Base-by-base conservation (phyloP, 2,888 invertebrate species). In the Electrophaes corylata region DNA sequence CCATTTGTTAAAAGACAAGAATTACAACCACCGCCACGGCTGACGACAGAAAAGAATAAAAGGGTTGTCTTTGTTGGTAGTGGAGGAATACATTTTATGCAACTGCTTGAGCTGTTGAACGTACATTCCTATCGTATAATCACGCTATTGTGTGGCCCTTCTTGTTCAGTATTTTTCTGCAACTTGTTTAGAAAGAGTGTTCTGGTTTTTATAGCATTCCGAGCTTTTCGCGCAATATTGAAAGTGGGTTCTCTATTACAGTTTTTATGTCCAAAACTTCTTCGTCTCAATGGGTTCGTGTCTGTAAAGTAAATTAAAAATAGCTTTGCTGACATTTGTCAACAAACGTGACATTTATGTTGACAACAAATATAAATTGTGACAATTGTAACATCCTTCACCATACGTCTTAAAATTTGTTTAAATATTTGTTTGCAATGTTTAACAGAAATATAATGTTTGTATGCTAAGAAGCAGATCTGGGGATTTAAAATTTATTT, bases 1-100 rank as follows among this genome's bases (percentile, higher is more conserved):
- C 85, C 88, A 87, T 88, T 87, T 86, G 84, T 87, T 88, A 87
- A 85, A 81, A 84, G 86, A 86, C 79, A 81, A 82, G 86, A 87
- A 86, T 86, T 88, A 86, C 82, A 78, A 72, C 80, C 76, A 75
- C 76, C 75, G 76, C 76, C 73, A 76, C 72, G 75, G 72, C 77
- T 79, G 83, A 82, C 80, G 83, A 84, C 83, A 80, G 81, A 84
- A 86, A 84, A 81, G 81, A 85, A 88, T 84, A 84, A 84, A 84
- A 81, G 78, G 81, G 76, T 82, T 83, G 83, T 85, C 83, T 83
- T 84, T 84, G 84, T 84, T 83, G 78, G 78, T 78, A 69, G 78
- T 77, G 70, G 79, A 81, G 79, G 79, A 81, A 84, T 84, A 86
- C 80, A 86, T 85, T 87, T 85, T 80, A 78, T 84, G 82, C 83